Percentiles rank a stretch among this genome's conserved stretches.
phyloP scores from a whole-genome alignment of 2,888 invertebrate genomes.

The Tryphoninae sp. region DNA sequence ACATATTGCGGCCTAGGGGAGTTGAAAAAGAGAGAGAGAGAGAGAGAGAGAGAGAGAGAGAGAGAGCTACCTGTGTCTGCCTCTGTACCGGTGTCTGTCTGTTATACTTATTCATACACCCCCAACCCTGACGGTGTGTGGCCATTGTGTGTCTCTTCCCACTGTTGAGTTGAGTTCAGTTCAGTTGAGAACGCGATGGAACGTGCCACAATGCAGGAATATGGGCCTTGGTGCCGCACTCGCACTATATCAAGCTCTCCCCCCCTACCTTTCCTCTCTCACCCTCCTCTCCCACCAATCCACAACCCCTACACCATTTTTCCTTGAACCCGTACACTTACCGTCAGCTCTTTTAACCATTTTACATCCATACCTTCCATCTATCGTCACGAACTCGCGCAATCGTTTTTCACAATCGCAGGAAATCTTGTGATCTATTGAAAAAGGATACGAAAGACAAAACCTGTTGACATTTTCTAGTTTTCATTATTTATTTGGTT shows the following conservation, averaged over 20 bases:
- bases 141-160: slow-evolving; percentile 77
- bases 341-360: slow-evolving; percentile 61
- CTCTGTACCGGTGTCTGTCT: slow-evolving; percentile 80
- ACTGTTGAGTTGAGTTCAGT: slow-evolving; percentile 77
- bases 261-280: slow-evolving; percentile 48
- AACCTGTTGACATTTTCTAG: no score
- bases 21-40: slow-evolving; percentile 23
- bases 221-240: slow-evolving; percentile 74
- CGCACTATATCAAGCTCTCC: slow-evolving; percentile 50
- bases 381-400: slow-evolving; percentile 61
- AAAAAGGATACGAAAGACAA: slow-evolving; percentile 37
- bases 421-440: not conserved
- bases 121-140: slow-evolving; percentile 7
- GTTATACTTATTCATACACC: slow-evolving; percentile 81
- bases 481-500: no score
- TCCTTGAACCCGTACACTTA: slow-evolving; percentile 50
- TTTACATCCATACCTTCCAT: slow-evolving; percentile 69
- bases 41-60: slow-evolving; percentile 57
- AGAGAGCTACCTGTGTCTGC: slow-evolving; percentile 79
- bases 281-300: slow-evolving; percentile 51
- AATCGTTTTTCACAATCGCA: slow-evolving; percentile 66
- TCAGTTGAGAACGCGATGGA: slow-evolving; percentile 81
- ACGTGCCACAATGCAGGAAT: slow-evolving; percentile 81
- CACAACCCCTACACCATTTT: slow-evolving; percentile 41
- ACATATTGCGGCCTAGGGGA: slow-evolving; percentile 78